phyloP scores from a whole-genome alignment of 2,888 invertebrate species.

The Rutpela maculata region DNA sequence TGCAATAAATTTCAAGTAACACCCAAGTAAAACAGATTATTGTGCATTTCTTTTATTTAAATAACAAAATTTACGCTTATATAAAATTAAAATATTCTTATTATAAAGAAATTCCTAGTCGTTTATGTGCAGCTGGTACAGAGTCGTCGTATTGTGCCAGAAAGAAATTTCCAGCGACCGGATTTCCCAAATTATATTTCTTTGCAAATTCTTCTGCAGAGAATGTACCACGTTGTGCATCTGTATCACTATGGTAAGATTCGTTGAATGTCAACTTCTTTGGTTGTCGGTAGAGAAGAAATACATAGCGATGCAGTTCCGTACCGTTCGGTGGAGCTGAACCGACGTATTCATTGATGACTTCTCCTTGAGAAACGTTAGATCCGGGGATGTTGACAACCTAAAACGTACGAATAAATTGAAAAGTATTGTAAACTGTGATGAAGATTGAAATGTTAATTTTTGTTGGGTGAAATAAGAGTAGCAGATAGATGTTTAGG shows the following conservation, averaged over 20 bases:
- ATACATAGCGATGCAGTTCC: conserved; percentile 84
- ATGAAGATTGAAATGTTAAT: too few relatives aligned
- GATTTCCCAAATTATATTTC: conserved; percentile 77
- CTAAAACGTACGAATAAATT: conserved; percentile 35
- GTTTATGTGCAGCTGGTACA: conserved; percentile 69
- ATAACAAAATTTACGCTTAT: neutral
- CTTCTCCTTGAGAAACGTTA: conserved; percentile 79
- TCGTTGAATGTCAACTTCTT: conserved; percentile 71
- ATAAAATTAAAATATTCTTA: neutral
- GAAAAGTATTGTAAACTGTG: neutral
- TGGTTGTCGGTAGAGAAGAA: conserved; percentile 82
- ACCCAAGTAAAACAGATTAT: too few relatives aligned
- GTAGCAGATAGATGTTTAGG: too few relatives aligned
- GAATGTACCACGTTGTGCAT: conserved; percentile 77
- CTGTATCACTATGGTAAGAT: conserved; percentile 73
- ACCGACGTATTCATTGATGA: conserved; percentile 80
- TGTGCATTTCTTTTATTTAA: neutral
- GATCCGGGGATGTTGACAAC: conserved; percentile 81
- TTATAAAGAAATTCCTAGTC: conserved; percentile 36
- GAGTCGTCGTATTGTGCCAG: conserved; percentile 79
- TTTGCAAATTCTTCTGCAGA: conserved; percentile 76
- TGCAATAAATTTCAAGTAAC: too few relatives aligned
- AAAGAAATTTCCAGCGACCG: conserved; percentile 80
- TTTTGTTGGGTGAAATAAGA: too few relatives aligned
- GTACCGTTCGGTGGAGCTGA: conserved; percentile 84